Base-by-base conservation (phyloP, 2,797 vertebrate species). In the Columba guinea region DNA sequence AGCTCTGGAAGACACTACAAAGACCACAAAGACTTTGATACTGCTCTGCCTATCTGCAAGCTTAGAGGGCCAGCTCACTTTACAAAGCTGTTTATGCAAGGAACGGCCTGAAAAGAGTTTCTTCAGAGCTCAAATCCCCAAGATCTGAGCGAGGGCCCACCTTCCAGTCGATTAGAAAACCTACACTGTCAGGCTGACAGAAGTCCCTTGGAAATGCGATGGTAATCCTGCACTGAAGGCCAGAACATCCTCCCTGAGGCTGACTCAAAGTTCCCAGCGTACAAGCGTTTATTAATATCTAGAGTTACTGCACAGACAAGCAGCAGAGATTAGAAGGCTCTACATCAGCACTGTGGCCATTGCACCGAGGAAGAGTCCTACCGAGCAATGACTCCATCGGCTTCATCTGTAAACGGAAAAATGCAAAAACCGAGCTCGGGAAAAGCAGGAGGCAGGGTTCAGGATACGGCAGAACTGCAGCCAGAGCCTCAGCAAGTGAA, bases 81-180 rank as follows among this genome's bases (percentile, higher is more conserved):
- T 74, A 86, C 86, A 82, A 63, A 79, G 85, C 74, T 82, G 34
- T 89, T 94, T 82, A 85, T 58, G 73, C 85, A 90, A 93, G 73
- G 70, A 89, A 58, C 1, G 0, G 77, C 71, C 77, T 94, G 59
- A 73, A 87, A 74, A 85, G 79, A 68, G 34, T 35, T 89, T 68
- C 73, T 93, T 93, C 52, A 84, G 49, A 88, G 85, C 85, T 95
- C 84, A 74, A 19, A 92, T 80, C 81, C 68, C 89, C 64, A 49
- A 68, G 75, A 93, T 41, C 44, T 15, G 63, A 84, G 59, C 69
- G 51, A 53, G 23, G 87, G 39, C 35, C 27, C 3, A 8, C 51
- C 27, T 78, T 67, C 30, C 59, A 68, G 26, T 7, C 2, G 3
- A 39, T 48, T 5, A 59, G 75, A 74, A 83, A 84, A 56, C 27